Base-by-base conservation (phyloP, 2,797 vertebrate species). In the Urosaurus nigricauda region DNA sequence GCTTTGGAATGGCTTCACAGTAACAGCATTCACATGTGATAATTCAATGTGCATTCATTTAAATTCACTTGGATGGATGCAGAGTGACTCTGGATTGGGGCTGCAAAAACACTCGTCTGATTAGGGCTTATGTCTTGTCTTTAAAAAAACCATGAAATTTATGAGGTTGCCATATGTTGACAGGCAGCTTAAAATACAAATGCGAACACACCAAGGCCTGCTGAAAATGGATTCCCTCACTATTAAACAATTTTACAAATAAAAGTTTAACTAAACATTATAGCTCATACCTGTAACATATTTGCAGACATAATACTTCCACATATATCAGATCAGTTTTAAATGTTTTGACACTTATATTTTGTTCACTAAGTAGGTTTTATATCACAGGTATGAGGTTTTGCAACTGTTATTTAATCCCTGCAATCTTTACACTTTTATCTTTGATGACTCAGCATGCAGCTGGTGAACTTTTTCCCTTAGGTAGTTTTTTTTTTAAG, bases 341-440 rank as follows among this genome's bases (percentile, higher is more conserved):
- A 58, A 77, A 5, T 32, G 7, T 47, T 86, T 51, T 47, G 43
- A 65, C 7, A 29, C 87, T 93, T 92, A 0, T 0, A 70, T 80
- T 91, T 88, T 73, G 4, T 53, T 26, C 58, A 68, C 78, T 14
- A 86, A 92, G 40, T 1, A 1, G 37, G 91, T 79, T 91, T 87
- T 2, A 0, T 9, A 88, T 91, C 70, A 77, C 40, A 86, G 35
- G 47, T 37, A 53, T 75, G 84, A 24, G 65, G 12, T 89, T 91
- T 91, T 91, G 84, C 90, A 84, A 92, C 47, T 68, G 81, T 82
- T 88, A 88, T 86, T 93, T 79, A 88, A 93, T 92, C 87, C 74
- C 82, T 88, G 26, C 81, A 24, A 83, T 91, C 90, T 87, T 85
- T 92, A 87, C 68, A 91, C 60, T 90, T 82, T 92, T 16, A 58